Conservation (phyloP, 1,140 invertebrate genomes). For the Xylocopa sonorina region DNA sequence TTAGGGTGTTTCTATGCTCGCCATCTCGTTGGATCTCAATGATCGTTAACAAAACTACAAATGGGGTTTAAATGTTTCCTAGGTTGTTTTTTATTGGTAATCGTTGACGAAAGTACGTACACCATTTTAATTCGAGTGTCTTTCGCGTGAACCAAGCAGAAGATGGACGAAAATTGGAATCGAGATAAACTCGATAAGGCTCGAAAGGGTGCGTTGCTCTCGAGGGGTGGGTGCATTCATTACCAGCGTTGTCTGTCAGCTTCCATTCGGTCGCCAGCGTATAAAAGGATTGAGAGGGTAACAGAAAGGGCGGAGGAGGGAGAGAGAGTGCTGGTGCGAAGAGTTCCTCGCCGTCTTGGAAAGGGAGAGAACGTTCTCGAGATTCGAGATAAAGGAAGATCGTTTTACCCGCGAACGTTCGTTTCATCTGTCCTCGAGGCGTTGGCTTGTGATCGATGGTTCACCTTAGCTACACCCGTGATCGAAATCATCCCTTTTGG, state of each 20-base stretch:
- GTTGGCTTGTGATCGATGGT: conserved; percentile 69
- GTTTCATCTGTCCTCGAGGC: conserved; percentile 72
- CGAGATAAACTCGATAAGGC: neutral
- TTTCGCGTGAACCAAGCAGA: neutral
- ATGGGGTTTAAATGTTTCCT: too few species aligned
- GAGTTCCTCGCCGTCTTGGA: conserved; percentile 50
- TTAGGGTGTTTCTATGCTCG: too few species aligned
- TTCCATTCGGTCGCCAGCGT: conserved; percentile 53
- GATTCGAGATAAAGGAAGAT: conserved; percentile 71
- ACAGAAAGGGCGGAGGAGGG: too few species aligned
- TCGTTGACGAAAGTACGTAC: neutral
- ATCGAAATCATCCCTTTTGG: conserved; percentile 37
- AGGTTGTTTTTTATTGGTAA: too few species aligned
- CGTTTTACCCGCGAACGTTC: conserved; percentile 70
- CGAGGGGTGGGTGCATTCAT: conserved; percentile 37
- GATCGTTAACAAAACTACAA: too few species aligned
- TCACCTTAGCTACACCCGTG: conserved; percentile 52
- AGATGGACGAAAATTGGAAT: neutral
- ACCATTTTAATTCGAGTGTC: too few species aligned
- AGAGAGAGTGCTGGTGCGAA: conserved; percentile 56
- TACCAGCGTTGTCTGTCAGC: conserved; percentile 58
- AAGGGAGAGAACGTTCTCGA: conserved; percentile 58
- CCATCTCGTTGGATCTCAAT: too few species aligned
- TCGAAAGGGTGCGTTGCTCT: neutral
- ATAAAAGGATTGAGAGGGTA: conserved; percentile 54